Conservation (phyloP, 2,113 vertebrate species). For the Hirundichthys speculiger region DNA sequence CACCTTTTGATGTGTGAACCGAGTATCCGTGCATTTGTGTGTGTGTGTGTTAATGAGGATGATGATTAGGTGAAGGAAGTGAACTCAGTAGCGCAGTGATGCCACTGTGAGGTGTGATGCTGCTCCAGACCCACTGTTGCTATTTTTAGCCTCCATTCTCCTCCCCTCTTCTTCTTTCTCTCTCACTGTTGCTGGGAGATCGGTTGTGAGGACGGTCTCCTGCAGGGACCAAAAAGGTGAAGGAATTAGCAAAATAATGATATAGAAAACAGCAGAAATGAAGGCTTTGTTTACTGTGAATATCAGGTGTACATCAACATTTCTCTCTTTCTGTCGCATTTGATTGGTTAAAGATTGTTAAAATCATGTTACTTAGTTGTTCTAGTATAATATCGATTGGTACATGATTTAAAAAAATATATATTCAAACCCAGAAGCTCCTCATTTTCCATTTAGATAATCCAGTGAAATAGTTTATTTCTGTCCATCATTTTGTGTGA, state of each 20-base stretch:
- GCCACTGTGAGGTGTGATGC: conserved; percentile 65
- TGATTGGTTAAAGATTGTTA: too few relatives aligned
- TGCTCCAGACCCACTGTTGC: conserved; percentile 57
- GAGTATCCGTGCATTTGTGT: background rate
- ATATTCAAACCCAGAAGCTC: too few relatives aligned
- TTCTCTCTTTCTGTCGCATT: too few relatives aligned
- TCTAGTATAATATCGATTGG: too few relatives aligned
- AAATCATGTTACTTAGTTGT: too few relatives aligned
- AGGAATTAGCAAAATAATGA: conserved; percentile 13
- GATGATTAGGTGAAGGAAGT: conserved; percentile 44
- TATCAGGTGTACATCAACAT: too few relatives aligned
- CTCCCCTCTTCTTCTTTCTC: conserved; percentile 14
- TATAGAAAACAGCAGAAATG: conserved; percentile 24
- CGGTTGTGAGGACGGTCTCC: conserved; percentile 55
- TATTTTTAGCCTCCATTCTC: conserved; percentile 72
- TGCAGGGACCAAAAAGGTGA: conserved; percentile 46
- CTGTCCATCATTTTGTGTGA: too few relatives aligned
- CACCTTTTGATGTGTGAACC: conserved; percentile 34
- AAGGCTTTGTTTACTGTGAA: background rate
- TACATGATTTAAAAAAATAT: too few relatives aligned
- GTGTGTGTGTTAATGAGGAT: conserved; percentile 9
- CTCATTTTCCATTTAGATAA: too few relatives aligned
- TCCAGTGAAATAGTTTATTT: too few relatives aligned
- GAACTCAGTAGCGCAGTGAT: conserved; percentile 36
- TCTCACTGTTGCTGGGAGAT: conserved; percentile 71